Evolutionary conservation across 2,113 vertebrate genomes (phyloP), one percentile per base, ranked within the genome.

Genomic region (Willisornis vidua): DNA sequence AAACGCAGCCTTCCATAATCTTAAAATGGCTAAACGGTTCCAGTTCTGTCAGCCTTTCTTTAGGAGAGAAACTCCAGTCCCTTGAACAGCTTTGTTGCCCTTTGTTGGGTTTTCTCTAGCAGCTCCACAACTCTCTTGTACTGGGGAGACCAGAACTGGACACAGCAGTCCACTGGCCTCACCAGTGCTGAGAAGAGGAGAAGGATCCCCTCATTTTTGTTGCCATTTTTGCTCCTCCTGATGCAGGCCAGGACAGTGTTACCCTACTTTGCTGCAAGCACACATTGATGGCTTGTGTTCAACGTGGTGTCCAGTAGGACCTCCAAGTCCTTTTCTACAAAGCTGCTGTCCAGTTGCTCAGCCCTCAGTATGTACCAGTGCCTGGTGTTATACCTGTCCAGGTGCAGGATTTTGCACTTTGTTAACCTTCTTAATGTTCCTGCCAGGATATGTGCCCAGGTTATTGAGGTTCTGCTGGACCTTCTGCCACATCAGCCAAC

Each of bases 401-500:
- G 43, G 3, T 37, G 26, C 19, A 54, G 59, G 49, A 19, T 55
- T 70, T 35, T 2, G 3, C 14, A 6, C 8, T 75, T 26, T n/a
- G 11, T 33, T 55, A 18, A 10, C 17, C 39, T 29, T 6, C 0
- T 0, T 51, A 20, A 4, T 14, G 16, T 51, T 70, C 75, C n/a
- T 62, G 7, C 25, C 28, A 19, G 43, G 45, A 16, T 10, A 17
- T 49, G 68, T 41, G 59, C 73, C 17, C 45, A 55, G 19, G 2
- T 82, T 35, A 8, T 24, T 0, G 0, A 74, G 24, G 14, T 48
- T 26, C 52, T 8, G 9, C n/a, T 58, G 24, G 24, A 43, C 25
- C 19, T 51, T 33, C 29, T 72, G 43, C 14, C 13, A 7, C 1
- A 26, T 35, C 46, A 57, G 12, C 33, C 41, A 7, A 2, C 19